Percentiles rank a stretch among this genome's conserved stretches.
Conservation (phyloP, 2,113 vertebrate genomes). For the Lichenostomus cassidix region DNA sequence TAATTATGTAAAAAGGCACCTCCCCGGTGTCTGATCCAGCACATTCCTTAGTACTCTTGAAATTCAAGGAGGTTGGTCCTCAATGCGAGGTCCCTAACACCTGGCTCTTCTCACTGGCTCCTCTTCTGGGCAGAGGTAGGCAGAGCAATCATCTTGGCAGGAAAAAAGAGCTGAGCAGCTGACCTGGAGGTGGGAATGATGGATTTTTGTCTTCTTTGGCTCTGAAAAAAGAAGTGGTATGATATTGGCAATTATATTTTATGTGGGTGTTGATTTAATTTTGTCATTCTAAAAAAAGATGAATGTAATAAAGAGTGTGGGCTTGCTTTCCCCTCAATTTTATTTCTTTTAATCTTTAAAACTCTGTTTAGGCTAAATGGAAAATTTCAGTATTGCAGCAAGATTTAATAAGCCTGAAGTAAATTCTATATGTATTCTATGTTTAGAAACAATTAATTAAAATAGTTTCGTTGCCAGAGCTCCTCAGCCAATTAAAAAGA, state of each 20-base stretch:
- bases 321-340: slow-evolving; percentile 39
- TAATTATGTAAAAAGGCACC: slow-evolving; percentile 28
- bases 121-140: not conserved
- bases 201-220: slow-evolving; percentile 42
- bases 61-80: not conserved
- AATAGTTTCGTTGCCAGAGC: not conserved
- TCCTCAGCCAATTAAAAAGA: slow-evolving; percentile 18
- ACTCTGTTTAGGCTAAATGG: slow-evolving; percentile 32
- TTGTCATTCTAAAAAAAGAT: slow-evolving; percentile 40
- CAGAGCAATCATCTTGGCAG: not conserved
- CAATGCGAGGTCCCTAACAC: not conserved
- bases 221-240: slow-evolving; percentile 24
- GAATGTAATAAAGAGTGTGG: slow-evolving; percentile 38
- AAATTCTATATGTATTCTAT: slow-evolving; percentile 14
- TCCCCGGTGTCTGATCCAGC: not conserved
- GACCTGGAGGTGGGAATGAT: slow-evolving; percentile 51
- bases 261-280: slow-evolving; percentile 55
- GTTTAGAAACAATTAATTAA: slow-evolving; percentile 59
- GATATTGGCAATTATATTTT: slow-evolving; percentile 43
- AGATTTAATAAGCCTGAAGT: slow-evolving; percentile 44
- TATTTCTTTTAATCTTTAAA: slow-evolving; percentile 24
- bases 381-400: slow-evolving; percentile 45
- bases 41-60: not conserved
- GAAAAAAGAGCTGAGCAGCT: slow-evolving; percentile 4
- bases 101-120: not conserved